Evolutionary conservation across 1,140 invertebrate genomes (phyloP).

Genomic region (Prorops nasuta): DNA sequence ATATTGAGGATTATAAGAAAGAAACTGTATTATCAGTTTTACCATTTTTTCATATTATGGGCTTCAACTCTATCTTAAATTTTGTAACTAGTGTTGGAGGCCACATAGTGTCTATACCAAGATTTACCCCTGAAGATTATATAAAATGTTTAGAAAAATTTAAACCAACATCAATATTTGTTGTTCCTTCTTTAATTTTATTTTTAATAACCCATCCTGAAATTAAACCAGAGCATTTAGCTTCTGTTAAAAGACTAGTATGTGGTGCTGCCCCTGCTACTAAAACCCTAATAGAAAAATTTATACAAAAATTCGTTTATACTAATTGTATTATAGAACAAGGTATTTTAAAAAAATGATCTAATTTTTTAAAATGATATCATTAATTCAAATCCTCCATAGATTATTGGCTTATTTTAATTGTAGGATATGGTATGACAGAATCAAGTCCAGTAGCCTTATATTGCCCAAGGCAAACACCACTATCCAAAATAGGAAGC

Average conservation of each 20-base stretch:
- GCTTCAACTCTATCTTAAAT: slow-evolving; percentile 61
- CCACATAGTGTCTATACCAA: slow-evolving; percentile 71
- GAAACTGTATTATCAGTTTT: slow-evolving; percentile 60
- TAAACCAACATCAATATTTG: slow-evolving; percentile 63
- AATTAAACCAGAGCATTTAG: slow-evolving; percentile 62
- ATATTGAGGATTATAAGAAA: background rate
- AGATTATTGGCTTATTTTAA: slow-evolving; percentile 74
- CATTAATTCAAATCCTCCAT: slow-evolving; percentile 13
- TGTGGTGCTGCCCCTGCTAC: slow-evolving; percentile 68
- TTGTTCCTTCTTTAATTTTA: slow-evolving; percentile 68
- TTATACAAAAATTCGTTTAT: slow-evolving; percentile 59
- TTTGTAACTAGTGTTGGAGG: slow-evolving; percentile 62
- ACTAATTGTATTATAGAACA: slow-evolving; percentile 58
- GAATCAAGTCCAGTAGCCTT: slow-evolving; percentile 56
- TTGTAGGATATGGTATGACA: slow-evolving; percentile 60
- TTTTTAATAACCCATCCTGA: slow-evolving; percentile 66
- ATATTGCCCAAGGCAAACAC: slow-evolving; percentile 62
- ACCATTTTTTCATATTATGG: slow-evolving; percentile 87
- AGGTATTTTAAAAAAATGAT: slow-evolving; percentile 47
- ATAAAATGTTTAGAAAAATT: slow-evolving; percentile 60
- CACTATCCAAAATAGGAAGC: slow-evolving; percentile 47
- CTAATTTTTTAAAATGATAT: background rate
- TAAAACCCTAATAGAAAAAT: slow-evolving; percentile 63
- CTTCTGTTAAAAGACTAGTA: slow-evolving; percentile 60
- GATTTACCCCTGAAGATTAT: slow-evolving; percentile 69